Conservation (phyloP, 2,888 invertebrate genomes). For the Epinotia ramella region DNA sequence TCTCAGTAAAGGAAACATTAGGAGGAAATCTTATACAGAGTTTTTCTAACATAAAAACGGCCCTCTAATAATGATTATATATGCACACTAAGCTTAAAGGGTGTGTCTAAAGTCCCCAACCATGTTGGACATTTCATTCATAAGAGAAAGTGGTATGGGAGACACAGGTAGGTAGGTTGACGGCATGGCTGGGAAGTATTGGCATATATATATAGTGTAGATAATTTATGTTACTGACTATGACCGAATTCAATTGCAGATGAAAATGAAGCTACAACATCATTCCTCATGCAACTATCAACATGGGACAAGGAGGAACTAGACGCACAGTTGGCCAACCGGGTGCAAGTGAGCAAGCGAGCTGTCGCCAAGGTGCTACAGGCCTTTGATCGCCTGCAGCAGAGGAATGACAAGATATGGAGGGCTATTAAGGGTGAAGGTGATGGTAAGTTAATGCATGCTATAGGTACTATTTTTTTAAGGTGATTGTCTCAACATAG, state of each 20-base stretch:
- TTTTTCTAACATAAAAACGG: background rate
- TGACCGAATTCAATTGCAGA: conserved; percentile 82
- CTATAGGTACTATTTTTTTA: background rate
- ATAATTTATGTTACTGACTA: background rate
- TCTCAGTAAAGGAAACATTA: background rate
- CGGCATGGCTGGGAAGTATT: too few species aligned
- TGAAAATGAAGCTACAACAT: conserved; percentile 98
- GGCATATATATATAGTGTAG: too few species aligned
- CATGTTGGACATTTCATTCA: background rate
- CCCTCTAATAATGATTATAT: background rate
- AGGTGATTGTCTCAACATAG: background rate
- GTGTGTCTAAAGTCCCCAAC: background rate
- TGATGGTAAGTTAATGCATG: conserved; percentile 78
- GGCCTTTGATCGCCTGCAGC: conserved; percentile 97
- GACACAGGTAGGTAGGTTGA: too few species aligned
- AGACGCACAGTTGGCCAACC: conserved; percentile 97
- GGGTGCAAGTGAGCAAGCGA: conserved; percentile 98
- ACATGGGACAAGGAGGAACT: conserved; percentile 99
- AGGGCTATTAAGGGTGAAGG: conserved; percentile 93
- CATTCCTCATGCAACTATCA: conserved; percentile 97
- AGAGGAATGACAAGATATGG: conserved; percentile 97
- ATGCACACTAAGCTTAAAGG: background rate
- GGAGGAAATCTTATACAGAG: background rate
- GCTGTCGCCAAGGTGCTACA: conserved; percentile 98
- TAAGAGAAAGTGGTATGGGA: too few species aligned